Percentiles rank a stretch among this genome's conserved stretches.
phyloP scores from a whole-genome alignment of 2,888 invertebrate species.

The Xylota sylvarum region DNA sequence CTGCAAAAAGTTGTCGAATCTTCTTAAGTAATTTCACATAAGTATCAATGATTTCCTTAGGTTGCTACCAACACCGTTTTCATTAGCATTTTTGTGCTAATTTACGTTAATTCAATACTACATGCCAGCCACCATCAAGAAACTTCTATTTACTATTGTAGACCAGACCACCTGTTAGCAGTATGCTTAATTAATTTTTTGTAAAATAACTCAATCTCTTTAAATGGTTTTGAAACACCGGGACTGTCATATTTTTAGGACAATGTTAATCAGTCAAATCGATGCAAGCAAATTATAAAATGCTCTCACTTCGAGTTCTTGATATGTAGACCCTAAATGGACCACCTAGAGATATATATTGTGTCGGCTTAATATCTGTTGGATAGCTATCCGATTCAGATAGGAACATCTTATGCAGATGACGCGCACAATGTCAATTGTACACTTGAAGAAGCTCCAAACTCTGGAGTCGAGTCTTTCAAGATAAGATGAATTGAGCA shows the following conservation, averaged over 20 bases:
- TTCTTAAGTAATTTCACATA: not conserved
- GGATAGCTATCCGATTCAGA: too few relatives aligned
- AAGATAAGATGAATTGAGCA: too few relatives aligned
- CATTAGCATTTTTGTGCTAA: conserved; percentile 9
- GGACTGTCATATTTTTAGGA: not conserved
- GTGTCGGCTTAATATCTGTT: too few relatives aligned
- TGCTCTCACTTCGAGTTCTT: too few relatives aligned
- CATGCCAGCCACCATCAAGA: not conserved
- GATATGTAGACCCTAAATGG: too few relatives aligned
- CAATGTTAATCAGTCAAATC: not conserved
- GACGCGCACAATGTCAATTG: too few relatives aligned
- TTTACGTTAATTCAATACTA: conserved; percentile 15
- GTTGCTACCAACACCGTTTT: not conserved
- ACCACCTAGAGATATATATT: too few relatives aligned
- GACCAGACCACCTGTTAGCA: conserved; percentile 24
- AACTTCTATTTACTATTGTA: not conserved
- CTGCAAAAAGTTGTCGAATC: not conserved
- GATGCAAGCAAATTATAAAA: not conserved
- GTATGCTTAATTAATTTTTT: conserved; percentile 2
- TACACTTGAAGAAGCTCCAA: too few relatives aligned
- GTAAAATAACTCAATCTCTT: not conserved
- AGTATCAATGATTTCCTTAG: conserved; percentile 20
- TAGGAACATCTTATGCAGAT: too few relatives aligned
- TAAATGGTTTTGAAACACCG: not conserved
- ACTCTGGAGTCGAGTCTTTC: too few relatives aligned